phyloP scores from a whole-genome alignment of 2,888 invertebrate species.

The Papilio protenor region DNA sequence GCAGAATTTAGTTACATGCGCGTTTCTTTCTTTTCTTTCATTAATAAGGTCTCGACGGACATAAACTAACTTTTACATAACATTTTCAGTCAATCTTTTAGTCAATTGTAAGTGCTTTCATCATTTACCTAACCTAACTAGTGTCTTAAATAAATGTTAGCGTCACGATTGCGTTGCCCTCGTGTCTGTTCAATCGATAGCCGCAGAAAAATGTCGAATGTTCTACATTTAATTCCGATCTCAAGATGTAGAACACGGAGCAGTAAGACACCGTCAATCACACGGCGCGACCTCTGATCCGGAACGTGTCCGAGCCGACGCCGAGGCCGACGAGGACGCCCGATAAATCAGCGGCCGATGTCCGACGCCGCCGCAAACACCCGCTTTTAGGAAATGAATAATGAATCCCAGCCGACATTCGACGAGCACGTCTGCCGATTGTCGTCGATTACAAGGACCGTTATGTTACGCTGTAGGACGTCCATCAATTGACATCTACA shows the following conservation, averaged over 20 bases:
- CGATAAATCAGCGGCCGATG: slow-evolving; percentile 67
- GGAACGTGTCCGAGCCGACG: slow-evolving; percentile 53
- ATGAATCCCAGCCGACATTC: slow-evolving; percentile 33
- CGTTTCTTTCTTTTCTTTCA: too few relatives aligned
- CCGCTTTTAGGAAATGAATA: slow-evolving; percentile 41
- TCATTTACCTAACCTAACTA: background rate
- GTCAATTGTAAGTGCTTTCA: background rate
- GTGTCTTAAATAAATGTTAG: background rate
- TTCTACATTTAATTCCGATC: slow-evolving; percentile 44
- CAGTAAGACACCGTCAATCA: slow-evolving; percentile 55
- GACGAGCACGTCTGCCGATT: slow-evolving; percentile 24
- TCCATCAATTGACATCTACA: background rate
- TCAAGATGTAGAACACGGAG: slow-evolving; percentile 45
- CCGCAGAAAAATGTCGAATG: background rate
- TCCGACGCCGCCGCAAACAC: slow-evolving; percentile 47
- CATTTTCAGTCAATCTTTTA: background rate
- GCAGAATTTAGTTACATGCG: too few relatives aligned
- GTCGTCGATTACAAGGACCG: slow-evolving; percentile 15
- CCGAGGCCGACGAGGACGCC: slow-evolving; percentile 59
- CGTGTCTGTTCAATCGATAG: background rate
- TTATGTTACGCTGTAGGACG: slow-evolving; percentile 12
- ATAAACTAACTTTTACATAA: background rate
- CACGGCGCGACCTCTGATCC: slow-evolving; percentile 51
- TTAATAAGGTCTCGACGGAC: background rate
- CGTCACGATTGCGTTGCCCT: background rate